phyloP scores from a whole-genome alignment of 2,113 vertebrate genomes.

The Cololabis saira region DNA sequence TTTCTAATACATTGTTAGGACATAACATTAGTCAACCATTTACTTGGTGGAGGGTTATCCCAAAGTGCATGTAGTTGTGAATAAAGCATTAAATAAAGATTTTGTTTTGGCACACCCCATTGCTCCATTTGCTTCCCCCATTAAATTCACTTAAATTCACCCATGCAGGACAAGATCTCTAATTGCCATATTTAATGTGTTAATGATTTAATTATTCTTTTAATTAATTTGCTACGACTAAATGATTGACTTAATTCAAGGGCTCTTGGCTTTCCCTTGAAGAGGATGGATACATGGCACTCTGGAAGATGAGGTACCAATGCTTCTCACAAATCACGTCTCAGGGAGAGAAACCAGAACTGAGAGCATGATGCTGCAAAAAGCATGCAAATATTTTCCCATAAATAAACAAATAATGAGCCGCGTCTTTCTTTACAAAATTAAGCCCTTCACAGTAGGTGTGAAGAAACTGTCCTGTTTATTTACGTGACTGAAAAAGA shows the following conservation, averaged over 20 bases:
- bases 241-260: slow-evolving; percentile 83
- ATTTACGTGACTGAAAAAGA: too few relatives aligned
- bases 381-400: too few relatives aligned
- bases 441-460: not conserved
- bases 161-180: slow-evolving; percentile 84
- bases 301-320: slow-evolving; percentile 57
- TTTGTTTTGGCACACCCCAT: slow-evolving; percentile 75
- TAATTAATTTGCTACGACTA: slow-evolving; percentile 86
- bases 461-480: too few relatives aligned
- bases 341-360: slow-evolving; percentile 11
- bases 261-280: slow-evolving; percentile 74
- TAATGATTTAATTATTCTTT: slow-evolving; percentile 87
- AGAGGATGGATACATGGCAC: slow-evolving; percentile 38
- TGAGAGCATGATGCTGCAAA: slow-evolving; percentile 10
- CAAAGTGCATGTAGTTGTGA: slow-evolving; percentile 61
- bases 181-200: slow-evolving; percentile 83
- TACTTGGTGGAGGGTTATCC: slow-evolving; percentile 45
- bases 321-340: slow-evolving; percentile 50
- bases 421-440: not conserved
- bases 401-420: too few relatives aligned
- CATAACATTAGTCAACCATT: slow-evolving; percentile 41
- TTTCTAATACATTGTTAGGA: slow-evolving; percentile 23
- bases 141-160: slow-evolving; percentile 81
- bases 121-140: slow-evolving; percentile 75
- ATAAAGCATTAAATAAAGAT: slow-evolving; percentile 75